These are phyloP conservation scores for Siniperca scherzeri DNA, from an alignment of 2,797 vertebrate species.

Conservation along the genomic window DNA sequence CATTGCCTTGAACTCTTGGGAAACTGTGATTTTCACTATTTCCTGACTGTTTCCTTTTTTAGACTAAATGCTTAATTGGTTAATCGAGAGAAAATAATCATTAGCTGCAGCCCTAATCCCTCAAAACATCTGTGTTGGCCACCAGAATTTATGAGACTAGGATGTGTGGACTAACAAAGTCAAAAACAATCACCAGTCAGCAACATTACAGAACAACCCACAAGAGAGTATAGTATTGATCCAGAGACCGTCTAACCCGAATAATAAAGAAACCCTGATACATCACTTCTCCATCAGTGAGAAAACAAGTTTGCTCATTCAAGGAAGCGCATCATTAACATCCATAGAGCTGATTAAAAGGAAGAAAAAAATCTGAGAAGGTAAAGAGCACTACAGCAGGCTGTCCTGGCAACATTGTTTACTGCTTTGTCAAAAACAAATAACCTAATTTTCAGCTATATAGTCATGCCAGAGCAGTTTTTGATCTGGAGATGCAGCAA, in stretches of 20 bases:
- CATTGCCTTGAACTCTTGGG: neutral
- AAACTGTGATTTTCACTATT: neutral
- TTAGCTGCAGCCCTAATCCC: neutral
- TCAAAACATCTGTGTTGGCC: neutral
- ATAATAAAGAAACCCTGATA: too few species aligned
- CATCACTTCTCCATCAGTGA: neutral
- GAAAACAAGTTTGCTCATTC: neutral
- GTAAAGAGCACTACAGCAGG: neutral
- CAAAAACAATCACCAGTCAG: neutral
- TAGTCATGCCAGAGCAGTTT: neutral
- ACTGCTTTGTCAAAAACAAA: slow-evolving; percentile 2
- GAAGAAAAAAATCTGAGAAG: neutral
- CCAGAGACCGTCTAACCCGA: too few species aligned
- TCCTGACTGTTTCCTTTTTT: neutral
- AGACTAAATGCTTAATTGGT: neutral
- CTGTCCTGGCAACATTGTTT: neutral
- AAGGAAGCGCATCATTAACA: neutral
- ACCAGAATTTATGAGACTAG: slow-evolving; percentile 3
- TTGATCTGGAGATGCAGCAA: neutral
- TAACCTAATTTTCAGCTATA: neutral
- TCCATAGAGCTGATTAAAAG: slow-evolving; percentile 3
- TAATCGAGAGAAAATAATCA: neutral
- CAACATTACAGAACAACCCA: neutral
- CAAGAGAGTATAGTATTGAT: too few species aligned
- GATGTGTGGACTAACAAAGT: neutral